A percentile compares a stretch with the other conserved stretches of the same genome.
Evolutionary conservation across 2,797 vertebrate species (phyloP).

Genomic region (Mionectes olivaceus): DNA sequence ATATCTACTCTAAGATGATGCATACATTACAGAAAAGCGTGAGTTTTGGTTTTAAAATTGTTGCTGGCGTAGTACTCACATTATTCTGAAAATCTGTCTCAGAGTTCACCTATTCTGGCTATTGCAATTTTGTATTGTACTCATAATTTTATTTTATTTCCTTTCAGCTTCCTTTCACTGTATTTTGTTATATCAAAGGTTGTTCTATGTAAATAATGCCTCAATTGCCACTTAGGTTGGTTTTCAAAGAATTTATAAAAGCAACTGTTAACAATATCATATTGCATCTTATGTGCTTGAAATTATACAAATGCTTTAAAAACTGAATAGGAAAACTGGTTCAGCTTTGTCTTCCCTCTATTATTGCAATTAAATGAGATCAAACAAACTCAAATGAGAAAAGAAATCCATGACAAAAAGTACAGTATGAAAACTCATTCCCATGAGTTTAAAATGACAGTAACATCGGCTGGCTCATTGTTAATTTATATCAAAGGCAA

Average conservation of each 20-base stretch:
- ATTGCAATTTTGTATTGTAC: not conserved
- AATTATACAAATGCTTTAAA: not conserved
- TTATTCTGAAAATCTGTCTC: not conserved
- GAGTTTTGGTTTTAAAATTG: not conserved
- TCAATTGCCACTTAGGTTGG: not conserved
- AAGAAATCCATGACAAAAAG: not conserved
- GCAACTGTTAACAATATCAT: not conserved
- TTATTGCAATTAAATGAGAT: constrained; percentile 16
- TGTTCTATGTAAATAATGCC: not conserved
- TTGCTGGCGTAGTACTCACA: not conserved
- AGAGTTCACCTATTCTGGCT: not conserved
- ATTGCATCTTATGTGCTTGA: not conserved
- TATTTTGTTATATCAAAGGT: not conserved
- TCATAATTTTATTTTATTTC: not conserved
- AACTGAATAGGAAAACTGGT: not conserved
- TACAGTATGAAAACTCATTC: not conserved
- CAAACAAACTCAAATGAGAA: not conserved
- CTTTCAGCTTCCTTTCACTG: not conserved
- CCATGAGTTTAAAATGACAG: not conserved
- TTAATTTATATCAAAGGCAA: constrained; percentile 19
- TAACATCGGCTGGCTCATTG: not conserved
- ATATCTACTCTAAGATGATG: not conserved
- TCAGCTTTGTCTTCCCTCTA: not conserved
- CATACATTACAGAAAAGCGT: not conserved
- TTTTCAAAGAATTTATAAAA: not conserved